Percentiles rank a stretch among this genome's conserved stretches.
These are phyloP conservation scores for Aphaenogaster floridana DNA, from an alignment of 1,140 invertebrate genomes.

Conservation along the genomic window DNA sequence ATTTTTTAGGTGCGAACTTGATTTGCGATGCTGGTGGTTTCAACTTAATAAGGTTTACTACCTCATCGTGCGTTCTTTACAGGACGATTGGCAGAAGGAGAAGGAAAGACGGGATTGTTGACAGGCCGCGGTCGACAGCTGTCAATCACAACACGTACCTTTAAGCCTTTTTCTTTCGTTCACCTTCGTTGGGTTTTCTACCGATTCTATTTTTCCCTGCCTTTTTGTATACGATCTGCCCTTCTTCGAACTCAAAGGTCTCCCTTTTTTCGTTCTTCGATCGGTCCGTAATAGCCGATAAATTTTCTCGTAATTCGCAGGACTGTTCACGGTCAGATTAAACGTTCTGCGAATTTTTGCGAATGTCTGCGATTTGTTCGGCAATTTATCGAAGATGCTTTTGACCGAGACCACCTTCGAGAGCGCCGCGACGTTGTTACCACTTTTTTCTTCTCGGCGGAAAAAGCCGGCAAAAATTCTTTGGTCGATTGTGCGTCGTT, in stretches of 20 bases:
- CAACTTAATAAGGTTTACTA: too few relatives aligned
- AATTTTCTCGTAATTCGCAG: slow-evolving; percentile 1
- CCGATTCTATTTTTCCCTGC: neutral
- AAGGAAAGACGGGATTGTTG: neutral
- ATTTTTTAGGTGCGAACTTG: too few relatives aligned
- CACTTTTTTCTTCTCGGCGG: neutral
- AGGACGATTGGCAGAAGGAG: neutral
- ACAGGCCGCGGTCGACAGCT: slow-evolving; percentile 13
- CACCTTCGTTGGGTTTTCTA: neutral
- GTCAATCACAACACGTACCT: slow-evolving; percentile 36
- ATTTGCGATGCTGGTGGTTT: too few relatives aligned
- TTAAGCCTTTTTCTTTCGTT: slow-evolving; percentile 14
- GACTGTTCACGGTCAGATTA: neutral
- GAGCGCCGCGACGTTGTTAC: too few relatives aligned
- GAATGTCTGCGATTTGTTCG: neutral
- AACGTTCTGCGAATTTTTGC: neutral
- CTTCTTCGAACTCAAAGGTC: neutral
- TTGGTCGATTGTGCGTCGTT: too few relatives aligned
- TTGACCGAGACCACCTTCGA: neutral
- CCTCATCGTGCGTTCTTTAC: neutral
- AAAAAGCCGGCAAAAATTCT: neutral
- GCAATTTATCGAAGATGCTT: neutral
- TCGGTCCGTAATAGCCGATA: neutral
- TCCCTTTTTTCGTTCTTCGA: neutral
- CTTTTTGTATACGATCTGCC: neutral